A percentile compares a stretch with the other conserved stretches of the same genome.
phyloP scores from a whole-genome alignment of 1,140 invertebrate genomes.

The Anastrepha ludens region DNA sequence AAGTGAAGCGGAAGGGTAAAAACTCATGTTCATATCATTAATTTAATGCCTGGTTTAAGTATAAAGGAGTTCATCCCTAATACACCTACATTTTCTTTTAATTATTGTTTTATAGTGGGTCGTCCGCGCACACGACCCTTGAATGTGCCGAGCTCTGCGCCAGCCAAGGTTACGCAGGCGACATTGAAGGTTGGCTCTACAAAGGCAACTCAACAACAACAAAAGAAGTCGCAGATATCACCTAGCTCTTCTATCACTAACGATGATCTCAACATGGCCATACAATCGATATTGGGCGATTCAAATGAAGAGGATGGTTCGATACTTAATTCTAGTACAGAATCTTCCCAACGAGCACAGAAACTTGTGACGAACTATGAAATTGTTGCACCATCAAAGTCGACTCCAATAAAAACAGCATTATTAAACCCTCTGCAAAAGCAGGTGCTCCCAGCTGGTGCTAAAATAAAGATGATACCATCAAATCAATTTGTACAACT shows the following conservation, averaged over 20 bases:
- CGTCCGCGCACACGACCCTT: constrained; percentile 73
- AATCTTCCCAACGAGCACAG: background rate
- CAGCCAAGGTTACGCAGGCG: background rate
- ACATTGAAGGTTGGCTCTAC: background rate
- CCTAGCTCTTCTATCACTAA: constrained; percentile 56
- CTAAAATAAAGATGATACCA: constrained; percentile 71
- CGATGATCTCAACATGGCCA: constrained; percentile 70
- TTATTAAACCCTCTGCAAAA: constrained; percentile 53
- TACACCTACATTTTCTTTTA: background rate
- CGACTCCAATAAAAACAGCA: constrained; percentile 51
- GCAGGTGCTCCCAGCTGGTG: constrained; percentile 8
- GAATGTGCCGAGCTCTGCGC: constrained; percentile 58
- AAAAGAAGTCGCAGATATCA: constrained; percentile 29
- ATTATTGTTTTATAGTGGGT: constrained; percentile 69
- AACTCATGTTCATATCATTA: constrained; percentile 53
- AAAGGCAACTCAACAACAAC: constrained; percentile 50
- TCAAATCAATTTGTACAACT: constrained; percentile 70
- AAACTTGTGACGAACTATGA: constrained; percentile 57
- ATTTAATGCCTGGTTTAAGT: constrained; percentile 53
- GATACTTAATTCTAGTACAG: constrained; percentile 23
- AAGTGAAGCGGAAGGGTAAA: constrained; percentile 72
- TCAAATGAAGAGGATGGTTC: constrained; percentile 61
- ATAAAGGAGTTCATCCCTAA: background rate
- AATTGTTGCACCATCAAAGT: constrained; percentile 56
- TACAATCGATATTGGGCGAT: constrained; percentile 70